Evolutionary conservation across 2,888 invertebrate species (phyloP).

Genomic region (Rhagium mordax): DNA sequence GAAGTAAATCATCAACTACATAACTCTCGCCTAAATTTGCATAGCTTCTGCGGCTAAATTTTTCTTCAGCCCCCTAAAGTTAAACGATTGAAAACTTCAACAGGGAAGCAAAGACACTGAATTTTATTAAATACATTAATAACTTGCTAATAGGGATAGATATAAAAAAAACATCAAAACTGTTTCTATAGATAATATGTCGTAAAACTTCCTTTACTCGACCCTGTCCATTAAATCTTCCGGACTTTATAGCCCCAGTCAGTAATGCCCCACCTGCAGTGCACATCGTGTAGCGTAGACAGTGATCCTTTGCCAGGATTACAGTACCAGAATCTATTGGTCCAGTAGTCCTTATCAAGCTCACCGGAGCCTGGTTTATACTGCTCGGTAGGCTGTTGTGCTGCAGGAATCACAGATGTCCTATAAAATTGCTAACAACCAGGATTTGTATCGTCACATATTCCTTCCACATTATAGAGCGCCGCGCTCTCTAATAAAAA

Average conservation of each 20-base stretch:
- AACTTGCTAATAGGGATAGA: too few relatives aligned
- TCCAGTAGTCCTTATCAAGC: slow-evolving; percentile 63
- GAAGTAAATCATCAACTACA: too few relatives aligned
- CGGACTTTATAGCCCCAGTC: neutral
- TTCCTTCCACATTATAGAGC: slow-evolving; percentile 59
- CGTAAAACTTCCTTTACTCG: neutral
- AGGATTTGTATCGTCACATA: slow-evolving; percentile 66
- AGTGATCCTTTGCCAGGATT: slow-evolving; percentile 55
- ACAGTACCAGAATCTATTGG: slow-evolving; percentile 65
- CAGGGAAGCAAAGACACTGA: too few relatives aligned
- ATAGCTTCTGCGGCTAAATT: too few relatives aligned
- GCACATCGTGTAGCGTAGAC: slow-evolving; percentile 1
- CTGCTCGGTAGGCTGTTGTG: neutral
- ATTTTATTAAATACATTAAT: too few relatives aligned
- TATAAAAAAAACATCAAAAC: too few relatives aligned
- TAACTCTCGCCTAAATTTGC: too few relatives aligned
- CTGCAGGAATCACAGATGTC: slow-evolving; percentile 65
- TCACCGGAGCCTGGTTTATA: neutral
- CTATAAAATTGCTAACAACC: slow-evolving; percentile 67
- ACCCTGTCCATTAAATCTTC: slow-evolving; percentile 4
- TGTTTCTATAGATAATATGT: too few relatives aligned
- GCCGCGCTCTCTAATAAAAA: slow-evolving; percentile 27
- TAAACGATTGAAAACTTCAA: too few relatives aligned
- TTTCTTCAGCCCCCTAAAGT: too few relatives aligned
- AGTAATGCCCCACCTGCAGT: neutral